Base-by-base conservation (phyloP, 2,113 vertebrate species). In the Parus major region DNA sequence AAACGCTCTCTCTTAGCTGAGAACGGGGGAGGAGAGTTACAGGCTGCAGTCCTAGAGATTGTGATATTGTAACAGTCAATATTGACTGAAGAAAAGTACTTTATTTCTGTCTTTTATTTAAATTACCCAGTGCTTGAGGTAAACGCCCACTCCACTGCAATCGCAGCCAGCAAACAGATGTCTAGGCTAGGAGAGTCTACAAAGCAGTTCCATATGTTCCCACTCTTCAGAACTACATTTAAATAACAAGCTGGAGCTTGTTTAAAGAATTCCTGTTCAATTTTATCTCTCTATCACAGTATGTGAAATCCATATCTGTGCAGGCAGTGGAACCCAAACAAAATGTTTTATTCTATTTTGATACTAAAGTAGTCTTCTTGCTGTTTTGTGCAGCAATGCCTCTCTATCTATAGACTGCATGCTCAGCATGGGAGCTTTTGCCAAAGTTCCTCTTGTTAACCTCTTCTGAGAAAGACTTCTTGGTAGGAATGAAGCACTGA, bases 161-260 rank as follows among this genome's bases (percentile, higher is more conserved):
- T 85, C 5, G 4, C 66, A 93, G 86, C 33, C 75, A 97, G 93
- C 85, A 82, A 94, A 80, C 85, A 92, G 76, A 92, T 95, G 79
- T 92, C 75, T 86, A 90, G 55, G 42, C 59, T 64, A 77, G 90
- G 92, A 93, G 72, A 85, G 39, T 80, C 71, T 77, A 76, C 76
- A 97, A 90, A 97, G 50, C 75, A 93, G 50, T 93, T 96, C 85
- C 95, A 94, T 94, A 93, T 97, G 94, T 86, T 95, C 42, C 55
- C 55, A 65, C 33, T 92, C 75, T 61, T 92, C 66, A 80, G 71
- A 86, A 61, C 56, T 86, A 55, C 29, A 28, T 80, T 90, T 90
- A 88, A 90, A 86, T 41, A 66, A 70, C 60, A 88, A 90, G 50
- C 53, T 73, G 75, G 75, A 90, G 2, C 69, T 94, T 86, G 29